phyloP scores from a whole-genome alignment of 2,888 invertebrate genomes.

The Sabatieria punctata region DNA sequence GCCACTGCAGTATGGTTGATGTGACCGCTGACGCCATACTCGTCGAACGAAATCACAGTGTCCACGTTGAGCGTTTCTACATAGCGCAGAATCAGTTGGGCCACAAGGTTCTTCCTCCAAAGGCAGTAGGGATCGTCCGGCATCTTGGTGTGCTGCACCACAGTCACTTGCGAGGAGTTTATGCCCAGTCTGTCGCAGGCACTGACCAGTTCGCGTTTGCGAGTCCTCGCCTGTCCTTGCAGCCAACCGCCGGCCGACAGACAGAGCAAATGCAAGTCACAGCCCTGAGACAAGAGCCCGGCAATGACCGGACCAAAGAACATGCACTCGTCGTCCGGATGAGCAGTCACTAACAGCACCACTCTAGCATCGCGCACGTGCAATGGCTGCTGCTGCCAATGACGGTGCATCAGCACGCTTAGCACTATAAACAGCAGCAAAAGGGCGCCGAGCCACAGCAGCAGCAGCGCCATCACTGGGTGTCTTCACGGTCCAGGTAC shows the following conservation, averaged over 20 bases:
- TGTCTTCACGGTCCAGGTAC: background rate
- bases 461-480: too few species aligned
- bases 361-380: background rate
- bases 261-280: conserved; percentile 16
- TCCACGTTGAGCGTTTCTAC: conserved; percentile 17
- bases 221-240: conserved; percentile 10
- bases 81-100: conserved; percentile 14
- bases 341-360: conserved; percentile 66
- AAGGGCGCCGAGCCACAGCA: background rate
- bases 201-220: conserved; percentile 44
- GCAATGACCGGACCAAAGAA: conserved; percentile 65
- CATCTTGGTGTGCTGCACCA: conserved; percentile 44
- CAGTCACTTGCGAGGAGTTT: conserved; percentile 52
- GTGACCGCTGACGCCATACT: conserved; percentile 77
- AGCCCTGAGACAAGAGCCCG: conserved; percentile 8
- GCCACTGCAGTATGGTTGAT: conserved; percentile 50
- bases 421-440: background rate
- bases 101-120: conserved; percentile 48
- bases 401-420: conserved; percentile 9
- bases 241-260: conserved; percentile 15
- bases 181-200: conserved; percentile 66
- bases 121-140: conserved; percentile 56
- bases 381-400: conserved; percentile 10
- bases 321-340: conserved; percentile 98
- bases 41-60: conserved; percentile 71